Percentiles rank a stretch among this genome's conserved stretches.
Conservation (phyloP, 1,140 invertebrate genomes). For the Drosophila pallidifrons region DNA sequence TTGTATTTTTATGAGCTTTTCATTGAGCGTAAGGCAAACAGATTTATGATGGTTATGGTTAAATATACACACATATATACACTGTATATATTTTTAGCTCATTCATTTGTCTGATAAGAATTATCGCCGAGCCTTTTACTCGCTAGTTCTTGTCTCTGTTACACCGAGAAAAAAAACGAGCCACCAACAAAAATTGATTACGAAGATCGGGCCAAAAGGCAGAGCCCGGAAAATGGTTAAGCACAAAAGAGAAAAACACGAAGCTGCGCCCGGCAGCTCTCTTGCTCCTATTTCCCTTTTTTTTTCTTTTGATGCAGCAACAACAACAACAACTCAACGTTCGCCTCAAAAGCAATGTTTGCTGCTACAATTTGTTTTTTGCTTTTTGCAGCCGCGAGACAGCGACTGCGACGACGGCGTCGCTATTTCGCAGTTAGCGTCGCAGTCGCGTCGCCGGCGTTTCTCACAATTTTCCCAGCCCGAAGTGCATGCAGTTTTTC, state of each 20-base stretch:
- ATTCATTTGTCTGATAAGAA: constrained; percentile 20
- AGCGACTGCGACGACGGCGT: background rate
- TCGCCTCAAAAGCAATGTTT: constrained; percentile 8
- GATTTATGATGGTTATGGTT: constrained; percentile 1
- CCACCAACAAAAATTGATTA: constrained; percentile 5
- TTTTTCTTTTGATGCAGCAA: constrained; percentile 20
- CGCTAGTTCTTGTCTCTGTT: background rate
- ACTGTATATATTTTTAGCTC: background rate
- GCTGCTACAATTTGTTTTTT: background rate
- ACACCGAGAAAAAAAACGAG: constrained; percentile 27
- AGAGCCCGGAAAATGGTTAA: constrained; percentile 34
- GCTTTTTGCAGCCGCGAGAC: background rate
- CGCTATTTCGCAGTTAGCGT: constrained; percentile 16
- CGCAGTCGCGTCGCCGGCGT: constrained; percentile 22
- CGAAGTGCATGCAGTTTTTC: constrained; percentile 50
- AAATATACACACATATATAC: no score
- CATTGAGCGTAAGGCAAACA: background rate
- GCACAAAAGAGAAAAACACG: constrained; percentile 51
- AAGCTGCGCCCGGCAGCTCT: constrained; percentile 57
- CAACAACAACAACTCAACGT: constrained; percentile 1
- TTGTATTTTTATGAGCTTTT: background rate
- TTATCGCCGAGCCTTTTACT: constrained; percentile 21
- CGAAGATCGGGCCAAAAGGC: constrained; percentile 38
- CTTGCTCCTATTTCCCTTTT: constrained; percentile 19
- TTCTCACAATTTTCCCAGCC: constrained; percentile 42